Conservation (phyloP, 2,888 invertebrate genomes). For the Patella ulyssiponensis region DNA sequence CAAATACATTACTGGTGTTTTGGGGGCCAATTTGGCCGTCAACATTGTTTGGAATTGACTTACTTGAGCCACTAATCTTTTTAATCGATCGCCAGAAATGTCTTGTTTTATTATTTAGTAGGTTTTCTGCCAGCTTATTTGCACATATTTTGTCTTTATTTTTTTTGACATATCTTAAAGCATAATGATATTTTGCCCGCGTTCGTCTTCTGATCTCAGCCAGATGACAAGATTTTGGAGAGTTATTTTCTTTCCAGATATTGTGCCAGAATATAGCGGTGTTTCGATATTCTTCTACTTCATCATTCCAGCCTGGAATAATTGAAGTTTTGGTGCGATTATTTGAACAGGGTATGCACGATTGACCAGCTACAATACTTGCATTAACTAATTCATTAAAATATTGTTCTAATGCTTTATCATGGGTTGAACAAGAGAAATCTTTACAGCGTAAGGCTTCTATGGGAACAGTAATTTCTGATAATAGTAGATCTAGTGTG, state of each 20-base stretch:
- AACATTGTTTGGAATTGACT: not conserved
- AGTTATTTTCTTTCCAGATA: not conserved
- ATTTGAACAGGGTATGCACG: not conserved
- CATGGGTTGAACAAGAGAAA: not conserved
- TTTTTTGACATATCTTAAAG: not conserved
- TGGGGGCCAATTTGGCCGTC: not conserved
- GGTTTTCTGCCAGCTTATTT: not conserved
- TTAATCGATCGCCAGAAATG: not conserved
- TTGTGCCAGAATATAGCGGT: not conserved
- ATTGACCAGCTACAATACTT: not conserved
- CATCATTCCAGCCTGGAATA: not conserved
- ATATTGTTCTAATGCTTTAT: not conserved
- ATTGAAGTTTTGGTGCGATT: not conserved
- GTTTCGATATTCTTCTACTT: not conserved
- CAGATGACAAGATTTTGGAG: not conserved
- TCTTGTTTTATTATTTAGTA: not conserved
- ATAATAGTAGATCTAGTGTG: not conserved
- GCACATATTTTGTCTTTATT: not conserved
- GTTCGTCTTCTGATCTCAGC: not conserved
- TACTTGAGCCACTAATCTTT: not conserved
- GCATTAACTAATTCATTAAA: not conserved
- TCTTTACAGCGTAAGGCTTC: not conserved
- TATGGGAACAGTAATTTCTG: not conserved
- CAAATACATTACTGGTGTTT: not conserved
- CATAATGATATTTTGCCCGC: not conserved